These are phyloP conservation scores for Ariolimax columbianus DNA, from an alignment of 2,888 invertebrate genomes.

Conservation along the genomic window DNA sequence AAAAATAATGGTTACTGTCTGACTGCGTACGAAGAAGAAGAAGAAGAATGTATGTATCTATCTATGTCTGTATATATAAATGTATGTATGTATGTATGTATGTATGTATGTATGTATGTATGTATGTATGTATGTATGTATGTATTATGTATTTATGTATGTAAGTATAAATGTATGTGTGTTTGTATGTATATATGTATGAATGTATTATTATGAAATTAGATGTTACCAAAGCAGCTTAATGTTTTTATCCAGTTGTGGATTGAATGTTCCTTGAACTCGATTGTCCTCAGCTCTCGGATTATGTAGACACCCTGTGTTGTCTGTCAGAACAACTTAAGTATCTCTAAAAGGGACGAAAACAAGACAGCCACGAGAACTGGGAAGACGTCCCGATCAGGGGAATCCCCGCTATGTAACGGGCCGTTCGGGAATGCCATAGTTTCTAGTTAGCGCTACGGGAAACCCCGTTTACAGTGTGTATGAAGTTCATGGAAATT, in stretches of 20 bases:
- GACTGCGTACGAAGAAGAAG: too few relatives aligned
- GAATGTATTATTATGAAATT: not conserved
- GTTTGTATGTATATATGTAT: not conserved
- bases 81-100: too few relatives aligned
- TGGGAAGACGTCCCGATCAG: not conserved
- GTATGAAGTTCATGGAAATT: not conserved
- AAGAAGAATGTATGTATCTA: too few relatives aligned
- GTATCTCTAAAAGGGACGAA: conserved; percentile 1
- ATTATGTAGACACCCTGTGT: not conserved
- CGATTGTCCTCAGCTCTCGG: too few relatives aligned
- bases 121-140: too few relatives aligned
- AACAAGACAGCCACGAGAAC: conserved; percentile 5
- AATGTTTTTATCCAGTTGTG: not conserved
- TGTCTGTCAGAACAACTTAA: conserved; percentile 12
- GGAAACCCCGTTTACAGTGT: conserved; percentile 27
- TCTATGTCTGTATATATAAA: too few relatives aligned
- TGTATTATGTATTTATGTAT: too few relatives aligned
- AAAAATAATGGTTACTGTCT: too few relatives aligned
- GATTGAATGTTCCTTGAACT: not conserved
- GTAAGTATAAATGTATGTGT: not conserved
- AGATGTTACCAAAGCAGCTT: not conserved
- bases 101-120: too few relatives aligned
- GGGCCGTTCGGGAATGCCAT: conserved; percentile 17
- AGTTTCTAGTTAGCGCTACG: conserved; percentile 16
- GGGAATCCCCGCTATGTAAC: conserved; percentile 34